Percentiles rank a stretch among this genome's conserved stretches.
These are phyloP conservation scores for Coregonus sp. DNA, from an alignment of 2,797 vertebrate genomes.

Conservation along the genomic window DNA sequence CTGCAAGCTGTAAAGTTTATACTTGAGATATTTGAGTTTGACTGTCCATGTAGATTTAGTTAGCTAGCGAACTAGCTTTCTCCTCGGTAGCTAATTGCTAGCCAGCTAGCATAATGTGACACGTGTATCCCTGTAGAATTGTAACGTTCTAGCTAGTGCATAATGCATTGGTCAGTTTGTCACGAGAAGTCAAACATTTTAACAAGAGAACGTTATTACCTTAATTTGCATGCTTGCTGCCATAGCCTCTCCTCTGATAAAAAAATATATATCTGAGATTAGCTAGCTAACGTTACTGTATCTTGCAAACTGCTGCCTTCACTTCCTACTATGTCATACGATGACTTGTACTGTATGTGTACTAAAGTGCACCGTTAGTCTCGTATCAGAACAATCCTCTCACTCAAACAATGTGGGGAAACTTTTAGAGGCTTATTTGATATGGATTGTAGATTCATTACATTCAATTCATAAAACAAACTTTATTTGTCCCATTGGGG, in stretches of 20 bases:
- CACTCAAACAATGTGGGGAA: constrained; percentile 40
- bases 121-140: background rate
- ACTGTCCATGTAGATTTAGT: background rate
- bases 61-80: background rate
- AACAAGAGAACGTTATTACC: constrained; percentile 43
- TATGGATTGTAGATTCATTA: background rate
- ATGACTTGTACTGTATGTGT: background rate
- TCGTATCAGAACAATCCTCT: background rate
- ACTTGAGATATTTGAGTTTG: background rate
- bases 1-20: no score
- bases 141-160: background rate
- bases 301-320: background rate
- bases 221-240: constrained; percentile 59
- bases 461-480: background rate
- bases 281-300: background rate
- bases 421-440: background rate
- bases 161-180: background rate
- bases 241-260: constrained; percentile 48
- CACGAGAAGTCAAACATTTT: background rate
- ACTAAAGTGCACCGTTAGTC: background rate
- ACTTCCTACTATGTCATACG: constrained; percentile 2
- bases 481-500: no score
- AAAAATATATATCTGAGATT: background rate
- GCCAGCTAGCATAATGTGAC: background rate
- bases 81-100: background rate